Evolutionary conservation across 2,888 invertebrate genomes (phyloP), one percentile per base, ranked within the genome.

Genomic region (Masnerella sp.): DNA sequence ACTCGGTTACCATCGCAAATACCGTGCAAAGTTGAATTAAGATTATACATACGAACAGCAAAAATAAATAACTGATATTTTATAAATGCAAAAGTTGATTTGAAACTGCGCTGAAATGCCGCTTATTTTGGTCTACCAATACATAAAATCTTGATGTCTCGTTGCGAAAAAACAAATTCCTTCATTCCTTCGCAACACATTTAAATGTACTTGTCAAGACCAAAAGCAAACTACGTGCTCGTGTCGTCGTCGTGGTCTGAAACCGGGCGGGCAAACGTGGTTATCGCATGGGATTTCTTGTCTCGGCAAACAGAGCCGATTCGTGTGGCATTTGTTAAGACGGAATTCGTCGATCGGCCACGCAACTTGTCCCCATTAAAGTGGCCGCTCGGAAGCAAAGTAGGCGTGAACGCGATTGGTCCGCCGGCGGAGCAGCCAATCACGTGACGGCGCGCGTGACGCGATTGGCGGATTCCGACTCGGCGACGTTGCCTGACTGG

Each of bases 401-500:
- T 18, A 15, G 42, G 34, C 25, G 42, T 20, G 17, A 28, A 17
- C 5, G 32, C 20, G 36, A 64, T 65, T 61, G 45, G 65, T 52
- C 25, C 32, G n/a, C n/a, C n/a, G n/a, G n/a, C n/a, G n/a, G n/a
- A n/a, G n/a, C n/a, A n/a, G n/a, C n/a, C n/a, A n/a, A n/a, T n/a
- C n/a, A n/a, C n/a, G n/a, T n/a, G n/a, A 78, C 68, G 72, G 77
- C 75, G 75, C 78, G n/a, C n/a, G n/a, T n/a, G n/a, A n/a, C n/a
- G n/a, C n/a, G n/a, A n/a, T n/a, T n/a, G n/a, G n/a, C n/a, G n/a
- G 79, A 78, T 79, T 80, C 80, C 81, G 81, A 82, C 83, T 82
- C 81, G 80, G 83, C 82, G 81, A 79, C 81, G 79, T 74, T 75
- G 78, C 83, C 81, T 83, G 84, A 84, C 83, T 68, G 77, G 84